These are phyloP conservation scores for Timema cristinae DNA, from an alignment of 2,888 invertebrate species.

Conservation along the genomic window DNA sequence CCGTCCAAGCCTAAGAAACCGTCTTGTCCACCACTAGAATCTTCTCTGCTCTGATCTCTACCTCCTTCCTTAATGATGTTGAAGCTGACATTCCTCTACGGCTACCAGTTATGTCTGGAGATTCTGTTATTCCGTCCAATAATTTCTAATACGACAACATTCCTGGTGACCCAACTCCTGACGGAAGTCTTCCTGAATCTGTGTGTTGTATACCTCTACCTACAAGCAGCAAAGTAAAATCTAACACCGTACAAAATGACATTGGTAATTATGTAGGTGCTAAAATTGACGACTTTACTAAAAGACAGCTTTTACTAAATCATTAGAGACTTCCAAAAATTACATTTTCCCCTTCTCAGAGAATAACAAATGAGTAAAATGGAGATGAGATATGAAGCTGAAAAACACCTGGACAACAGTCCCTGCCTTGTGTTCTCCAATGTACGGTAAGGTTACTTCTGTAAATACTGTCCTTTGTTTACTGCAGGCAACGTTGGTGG, in stretches of 20 bases:
- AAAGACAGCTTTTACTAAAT: constrained; percentile 15
- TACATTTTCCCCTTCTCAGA: constrained; percentile 10
- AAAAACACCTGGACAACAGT: constrained; percentile 17
- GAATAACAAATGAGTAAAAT: constrained; percentile 17
- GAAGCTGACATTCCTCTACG: neutral
- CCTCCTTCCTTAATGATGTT: neutral
- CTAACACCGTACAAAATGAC: no score
- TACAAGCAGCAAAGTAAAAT: no score
- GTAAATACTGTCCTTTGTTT: neutral
- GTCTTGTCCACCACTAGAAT: neutral
- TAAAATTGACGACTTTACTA: constrained; percentile 21
- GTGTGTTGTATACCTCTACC: no score
- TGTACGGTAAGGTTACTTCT: neutral
- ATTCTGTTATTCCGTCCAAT: no score
- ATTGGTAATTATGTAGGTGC: neutral
- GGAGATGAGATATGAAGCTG: constrained; percentile 9
- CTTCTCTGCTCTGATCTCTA: neutral
- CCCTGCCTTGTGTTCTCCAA: neutral
- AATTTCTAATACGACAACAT: no score
- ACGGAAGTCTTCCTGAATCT: no score
- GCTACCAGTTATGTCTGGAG: neutral
- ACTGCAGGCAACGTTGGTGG: constrained; percentile 4
- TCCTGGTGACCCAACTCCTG: no score
- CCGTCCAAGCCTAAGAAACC: constrained; percentile 5
- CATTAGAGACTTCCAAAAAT: constrained; percentile 2